Base-by-base conservation (phyloP, 2,797 vertebrate species). In the Tachyglossus aculeatus region DNA sequence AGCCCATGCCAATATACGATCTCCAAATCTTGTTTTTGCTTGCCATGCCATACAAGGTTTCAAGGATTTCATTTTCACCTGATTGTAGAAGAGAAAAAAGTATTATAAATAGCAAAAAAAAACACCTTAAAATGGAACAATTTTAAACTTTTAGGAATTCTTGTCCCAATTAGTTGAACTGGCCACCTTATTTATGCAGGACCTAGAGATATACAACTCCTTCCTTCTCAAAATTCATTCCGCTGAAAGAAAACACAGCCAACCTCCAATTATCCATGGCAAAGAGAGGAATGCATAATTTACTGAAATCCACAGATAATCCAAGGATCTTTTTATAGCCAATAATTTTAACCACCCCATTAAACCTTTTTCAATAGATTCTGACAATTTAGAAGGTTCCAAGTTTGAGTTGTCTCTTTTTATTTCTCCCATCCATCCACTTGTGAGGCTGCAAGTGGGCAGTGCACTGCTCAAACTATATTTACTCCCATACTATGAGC, bases 1-100 rank as follows among this genome's bases (percentile, higher is more conserved):
- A 99, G 34, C 98, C 98, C 98, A 98, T 99, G 70, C 98, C 98
- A 25, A 99, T 99, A 37, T 98, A 99, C 3, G 98, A 99, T 29
- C 97, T 89, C 97, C 97, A 99, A 12, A 98, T 87, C 89, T 96
- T 94, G 91, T 99, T 99, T 90, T 93, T 94, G 64, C 91, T 94
- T 58, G 96, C 96, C 74, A 98, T 99, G 82, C 91, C 93, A 75
- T 94, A 91, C 1, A 99, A 90, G 7, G 89, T 85, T 50, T 95
- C 94, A 71, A 98, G 93, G 82, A 99, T 91, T 89, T 99, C 96
- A 90, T 95, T 99, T 88, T 99, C 98, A 91, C 98, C 98, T 99
- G 79, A 58, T 83, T 37, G 34, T 71, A 29, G 32, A 62, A 83
- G 77, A 86, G 44, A 83, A 34, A 56, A 70, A 89, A 80, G 82